Evolutionary conservation across 2,113 vertebrate species (phyloP).

Genomic region (Mastomys coucha): DNA sequence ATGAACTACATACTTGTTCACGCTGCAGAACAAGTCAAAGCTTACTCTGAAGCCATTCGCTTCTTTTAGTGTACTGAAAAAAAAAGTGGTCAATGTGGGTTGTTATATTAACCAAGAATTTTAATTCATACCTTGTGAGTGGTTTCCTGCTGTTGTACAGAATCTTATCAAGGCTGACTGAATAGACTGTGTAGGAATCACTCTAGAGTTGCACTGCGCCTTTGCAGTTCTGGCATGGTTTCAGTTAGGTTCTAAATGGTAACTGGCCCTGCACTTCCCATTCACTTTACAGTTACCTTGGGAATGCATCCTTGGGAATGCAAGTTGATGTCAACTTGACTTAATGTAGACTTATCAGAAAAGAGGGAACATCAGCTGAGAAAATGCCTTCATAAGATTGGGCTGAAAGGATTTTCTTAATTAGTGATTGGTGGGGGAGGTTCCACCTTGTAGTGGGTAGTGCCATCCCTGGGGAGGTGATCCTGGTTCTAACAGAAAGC

Average conservation of each 20-base stretch:
- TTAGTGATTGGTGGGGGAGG: not conserved
- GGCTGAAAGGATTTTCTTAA: not conserved
- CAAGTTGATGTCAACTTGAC: not conserved
- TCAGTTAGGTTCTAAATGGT: slow-evolving; percentile 20
- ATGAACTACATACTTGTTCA: not conserved
- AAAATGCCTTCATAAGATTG: not conserved
- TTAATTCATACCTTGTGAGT: slow-evolving; percentile 25
- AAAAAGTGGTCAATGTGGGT: not conserved
- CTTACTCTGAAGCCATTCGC: slow-evolving; percentile 14
- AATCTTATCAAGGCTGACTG: not conserved
- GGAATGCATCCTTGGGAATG: not conserved
- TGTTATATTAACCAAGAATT: slow-evolving; percentile 55
- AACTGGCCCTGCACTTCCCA: not conserved
- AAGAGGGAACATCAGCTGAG: not conserved
- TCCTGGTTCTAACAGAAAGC: not conserved
- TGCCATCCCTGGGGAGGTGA: not conserved
- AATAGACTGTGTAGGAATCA: slow-evolving; percentile 32
- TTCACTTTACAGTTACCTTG: slow-evolving; percentile 2
- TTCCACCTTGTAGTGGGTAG: not conserved
- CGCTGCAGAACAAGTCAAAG: slow-evolving; percentile 35
- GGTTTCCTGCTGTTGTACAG: not conserved
- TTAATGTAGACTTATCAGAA: not conserved
- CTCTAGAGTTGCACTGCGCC: not conserved
- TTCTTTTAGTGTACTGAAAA: slow-evolving; percentile 25
- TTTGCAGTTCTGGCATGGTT: slow-evolving; percentile 23